These are phyloP conservation scores for Sycophaga agraensis DNA, from an alignment of 1,140 invertebrate species.

Conservation along the genomic window DNA sequence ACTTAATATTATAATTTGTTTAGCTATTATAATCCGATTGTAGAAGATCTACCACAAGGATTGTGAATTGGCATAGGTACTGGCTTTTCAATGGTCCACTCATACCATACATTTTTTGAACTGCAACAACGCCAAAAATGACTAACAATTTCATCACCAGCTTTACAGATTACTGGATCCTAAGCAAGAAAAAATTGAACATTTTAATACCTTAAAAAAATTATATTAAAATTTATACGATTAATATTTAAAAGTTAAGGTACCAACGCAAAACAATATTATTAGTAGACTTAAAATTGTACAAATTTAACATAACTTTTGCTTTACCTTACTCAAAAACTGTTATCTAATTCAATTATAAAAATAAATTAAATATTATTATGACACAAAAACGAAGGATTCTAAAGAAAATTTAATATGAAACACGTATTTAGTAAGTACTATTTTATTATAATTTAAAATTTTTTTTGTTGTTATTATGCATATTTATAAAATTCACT, in stretches of 20 bases:
- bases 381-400: too few relatives aligned
- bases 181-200: slow-evolving; percentile 49
- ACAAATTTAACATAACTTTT: too few relatives aligned
- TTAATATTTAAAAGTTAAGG: background rate
- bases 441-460: background rate
- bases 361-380: too few relatives aligned
- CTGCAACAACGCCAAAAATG: slow-evolving; percentile 85
- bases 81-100: slow-evolving; percentile 84
- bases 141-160: slow-evolving; percentile 71
- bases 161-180: slow-evolving; percentile 74
- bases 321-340: too few relatives aligned
- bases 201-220: background rate
- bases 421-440: too few relatives aligned
- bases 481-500: background rate
- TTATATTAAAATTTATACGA: slow-evolving; percentile 6
- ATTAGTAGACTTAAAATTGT: too few relatives aligned
- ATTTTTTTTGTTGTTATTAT: slow-evolving; percentile 9
- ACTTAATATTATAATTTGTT: too few relatives aligned
- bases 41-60: slow-evolving; percentile 76
- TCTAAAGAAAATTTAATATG: too few relatives aligned
- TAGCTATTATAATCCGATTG: slow-evolving; percentile 62
- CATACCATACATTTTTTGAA: slow-evolving; percentile 90
- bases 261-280: too few relatives aligned
- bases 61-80: slow-evolving; percentile 72
- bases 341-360: too few relatives aligned